Conservation (phyloP, 2,113 vertebrate species). For the Podiceps cristatus region DNA sequence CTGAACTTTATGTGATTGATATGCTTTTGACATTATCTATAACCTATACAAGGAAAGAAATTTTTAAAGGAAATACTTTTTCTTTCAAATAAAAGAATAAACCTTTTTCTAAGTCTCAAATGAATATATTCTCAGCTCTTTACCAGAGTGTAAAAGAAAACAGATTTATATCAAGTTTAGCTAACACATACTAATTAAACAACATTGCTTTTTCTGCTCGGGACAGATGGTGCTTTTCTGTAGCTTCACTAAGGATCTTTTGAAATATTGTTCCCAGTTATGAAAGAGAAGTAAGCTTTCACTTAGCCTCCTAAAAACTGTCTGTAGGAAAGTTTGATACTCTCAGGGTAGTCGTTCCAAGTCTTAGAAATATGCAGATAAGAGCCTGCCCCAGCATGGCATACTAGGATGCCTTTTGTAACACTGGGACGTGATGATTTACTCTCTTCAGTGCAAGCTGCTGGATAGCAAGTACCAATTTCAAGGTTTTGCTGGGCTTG, state of each 20-base stretch:
- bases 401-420: background rate
- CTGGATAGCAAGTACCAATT: background rate
- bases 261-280: constrained; percentile 41
- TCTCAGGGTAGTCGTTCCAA: background rate
- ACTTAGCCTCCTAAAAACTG: background rate
- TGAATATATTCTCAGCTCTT: background rate
- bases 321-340: background rate
- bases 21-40: background rate
- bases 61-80: background rate
- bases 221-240: constrained; percentile 59
- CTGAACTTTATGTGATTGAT: background rate
- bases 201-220: background rate
- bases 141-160: background rate
- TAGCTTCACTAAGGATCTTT: constrained; percentile 23
- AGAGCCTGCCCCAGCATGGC: background rate
- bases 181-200: constrained; percentile 33
- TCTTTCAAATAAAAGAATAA: background rate
- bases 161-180: constrained; percentile 21
- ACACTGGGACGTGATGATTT: background rate
- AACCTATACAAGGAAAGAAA: background rate
- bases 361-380: background rate
- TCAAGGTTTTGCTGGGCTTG: background rate
- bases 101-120: background rate
- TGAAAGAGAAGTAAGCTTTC: constrained; percentile 1
- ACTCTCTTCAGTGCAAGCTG: background rate